These are phyloP conservation scores for Saccostrea glomerata DNA, from an alignment of 1,140 invertebrate species.

Conservation along the genomic window DNA sequence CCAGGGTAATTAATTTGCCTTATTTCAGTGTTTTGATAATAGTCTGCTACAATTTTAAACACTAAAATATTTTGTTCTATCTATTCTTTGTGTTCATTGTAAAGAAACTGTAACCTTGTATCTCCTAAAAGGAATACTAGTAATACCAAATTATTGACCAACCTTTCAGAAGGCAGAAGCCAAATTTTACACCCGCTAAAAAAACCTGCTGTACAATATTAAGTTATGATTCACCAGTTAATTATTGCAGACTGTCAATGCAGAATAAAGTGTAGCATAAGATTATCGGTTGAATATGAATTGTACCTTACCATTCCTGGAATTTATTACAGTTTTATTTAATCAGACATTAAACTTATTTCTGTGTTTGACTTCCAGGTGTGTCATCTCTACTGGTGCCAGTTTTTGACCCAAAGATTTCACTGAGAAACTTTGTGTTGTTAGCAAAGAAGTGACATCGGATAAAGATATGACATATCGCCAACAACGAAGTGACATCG, in stretches of 20 bases:
- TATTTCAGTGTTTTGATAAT: no score
- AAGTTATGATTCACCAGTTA: not conserved
- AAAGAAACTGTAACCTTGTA: no score
- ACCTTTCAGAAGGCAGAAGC: no score
- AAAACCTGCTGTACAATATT: not conserved
- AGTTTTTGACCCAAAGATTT: slow-evolving; percentile 77
- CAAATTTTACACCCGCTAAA: no score
- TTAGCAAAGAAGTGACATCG: slow-evolving; percentile 66
- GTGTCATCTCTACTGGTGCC: slow-evolving; percentile 71
- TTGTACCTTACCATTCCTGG: not conserved
- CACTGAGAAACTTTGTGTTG: slow-evolving; percentile 78
- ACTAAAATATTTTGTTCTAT: no score
- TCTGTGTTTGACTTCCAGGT: slow-evolving; percentile 60
- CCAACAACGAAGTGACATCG: no score
- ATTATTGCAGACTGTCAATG: not conserved
- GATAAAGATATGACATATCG: no score
- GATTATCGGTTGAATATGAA: not conserved
- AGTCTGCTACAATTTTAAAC: no score
- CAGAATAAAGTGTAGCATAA: not conserved
- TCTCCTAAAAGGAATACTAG: no score
- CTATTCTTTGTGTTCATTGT: no score
- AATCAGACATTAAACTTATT: not conserved
- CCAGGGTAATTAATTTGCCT: no score
- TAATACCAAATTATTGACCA: not conserved
- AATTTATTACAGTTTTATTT: not conserved